Evolutionary conservation across 1,140 invertebrate genomes (phyloP), one percentile per base, ranked within the genome.

Genomic region (Helicoverpa zea): DNA sequence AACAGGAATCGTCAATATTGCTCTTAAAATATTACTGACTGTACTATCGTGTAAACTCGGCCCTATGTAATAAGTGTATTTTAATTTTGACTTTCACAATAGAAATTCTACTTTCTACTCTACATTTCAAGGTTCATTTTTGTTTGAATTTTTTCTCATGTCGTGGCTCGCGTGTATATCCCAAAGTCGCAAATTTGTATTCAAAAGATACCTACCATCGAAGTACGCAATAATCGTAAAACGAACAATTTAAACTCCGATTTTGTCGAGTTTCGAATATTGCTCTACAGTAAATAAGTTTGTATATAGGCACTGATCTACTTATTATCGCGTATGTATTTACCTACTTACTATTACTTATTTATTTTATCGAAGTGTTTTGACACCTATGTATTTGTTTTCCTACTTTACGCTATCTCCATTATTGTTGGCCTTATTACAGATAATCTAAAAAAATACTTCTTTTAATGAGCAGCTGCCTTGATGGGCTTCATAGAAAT

Each of bases 181-280:
- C 81, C 80, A 64, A 74, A 84, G 86, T 81, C 81, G 86, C 86
- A 86, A 91, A 90, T 92, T 94, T 88, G 89, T 90, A 92, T 92
- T 90, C 90, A 88, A 91, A 88, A 87, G 83, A 89, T 92, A 93
- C 87, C 84, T 89, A 91, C 86, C 82, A 90, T 88, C 84, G 81
- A 84, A 89, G 87, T 88, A 89, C 86, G 84, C 85, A 87, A 94
- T 93, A 90, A 92, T 88, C 88, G 84, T 93, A 94, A 94, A 94
- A 84, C 86, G 82, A 87, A 89, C 87, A 82, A 91, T 92, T 93
- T 91, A 88, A 91, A 89, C 85, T 93, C 88, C 59, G 86, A 88
- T 91, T 91, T 88, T 87, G 86, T 86, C 83, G 83, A 87, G 86
- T 88, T 91, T 88, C 83, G 81, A 87, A 88, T 88, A 86, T 82